Percentiles rank a stretch among this genome's conserved stretches.
Evolutionary conservation across 2,888 invertebrate species (phyloP).

Genomic region (Seira sanloemensis): DNA sequence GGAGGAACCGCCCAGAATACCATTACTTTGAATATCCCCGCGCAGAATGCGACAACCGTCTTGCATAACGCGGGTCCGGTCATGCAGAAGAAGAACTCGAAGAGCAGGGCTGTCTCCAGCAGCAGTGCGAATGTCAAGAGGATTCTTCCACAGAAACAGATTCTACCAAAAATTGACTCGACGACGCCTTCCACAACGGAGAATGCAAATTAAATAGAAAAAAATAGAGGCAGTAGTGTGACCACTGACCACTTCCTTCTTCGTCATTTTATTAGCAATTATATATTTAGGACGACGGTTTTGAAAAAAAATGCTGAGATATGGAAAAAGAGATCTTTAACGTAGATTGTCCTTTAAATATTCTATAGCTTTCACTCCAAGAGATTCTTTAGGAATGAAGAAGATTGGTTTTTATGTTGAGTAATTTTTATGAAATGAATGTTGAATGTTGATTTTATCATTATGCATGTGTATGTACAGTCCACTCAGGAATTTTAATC

Average conservation of each 20-base stretch:
- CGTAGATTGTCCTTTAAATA: background rate
- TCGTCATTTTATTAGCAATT: background rate
- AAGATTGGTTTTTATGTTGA: background rate
- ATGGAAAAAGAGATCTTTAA: background rate
- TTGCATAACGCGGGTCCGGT: constrained; percentile 49
- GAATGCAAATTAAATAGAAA: constrained; percentile 52
- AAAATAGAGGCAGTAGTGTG: too few species aligned
- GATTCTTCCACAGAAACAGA: constrained; percentile 72
- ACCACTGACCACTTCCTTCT: background rate
- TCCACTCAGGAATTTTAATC: background rate
- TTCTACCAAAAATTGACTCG: constrained; percentile 73
- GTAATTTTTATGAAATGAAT: background rate
- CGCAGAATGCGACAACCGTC: constrained; percentile 55
- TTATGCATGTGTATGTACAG: too few species aligned
- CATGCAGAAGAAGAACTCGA: constrained; percentile 61
- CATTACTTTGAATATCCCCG: constrained; percentile 70
- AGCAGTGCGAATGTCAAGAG: constrained; percentile 70
- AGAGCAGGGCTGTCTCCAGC: constrained; percentile 71
- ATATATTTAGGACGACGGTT: background rate
- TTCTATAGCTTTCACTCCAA: background rate
- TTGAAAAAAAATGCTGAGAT: constrained; percentile 16
- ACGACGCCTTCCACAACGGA: constrained; percentile 71
- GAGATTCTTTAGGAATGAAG: too few species aligned
- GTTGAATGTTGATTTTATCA: too few species aligned
- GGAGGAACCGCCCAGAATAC: constrained; percentile 53